Conservation (phyloP, 2,888 invertebrate species). For the Diogma glabrata region DNA sequence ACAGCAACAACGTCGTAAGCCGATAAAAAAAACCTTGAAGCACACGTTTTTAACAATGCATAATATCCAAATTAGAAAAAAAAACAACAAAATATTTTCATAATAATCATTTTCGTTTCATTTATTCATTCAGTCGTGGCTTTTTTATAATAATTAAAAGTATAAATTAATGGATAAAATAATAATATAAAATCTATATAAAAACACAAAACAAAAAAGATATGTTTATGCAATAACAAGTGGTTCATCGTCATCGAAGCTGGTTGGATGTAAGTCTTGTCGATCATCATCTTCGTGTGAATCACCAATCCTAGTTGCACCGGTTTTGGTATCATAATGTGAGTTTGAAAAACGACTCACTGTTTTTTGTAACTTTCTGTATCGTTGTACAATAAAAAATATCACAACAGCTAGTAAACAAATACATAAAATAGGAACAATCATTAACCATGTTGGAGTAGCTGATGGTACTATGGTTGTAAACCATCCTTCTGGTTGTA, state of each 20-base stretch:
- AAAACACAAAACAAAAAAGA: too few species aligned
- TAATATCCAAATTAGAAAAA: too few species aligned
- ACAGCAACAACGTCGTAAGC: too few species aligned
- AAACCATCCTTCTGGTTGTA: conserved; percentile 21
- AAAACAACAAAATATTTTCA: too few species aligned
- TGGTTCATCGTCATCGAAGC: conserved; percentile 86
- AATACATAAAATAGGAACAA: conserved; percentile 44
- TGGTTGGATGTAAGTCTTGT: conserved; percentile 67
- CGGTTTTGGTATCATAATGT: conserved; percentile 76
- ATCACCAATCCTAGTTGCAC: conserved; percentile 72
- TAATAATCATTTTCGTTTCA: too few species aligned
- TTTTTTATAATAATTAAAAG: too few species aligned
- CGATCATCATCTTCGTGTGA: conserved; percentile 61
- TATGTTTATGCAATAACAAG: conserved; percentile 83
- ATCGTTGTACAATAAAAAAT: conserved; percentile 50
- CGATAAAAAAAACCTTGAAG: too few species aligned
- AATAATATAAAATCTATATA: too few species aligned
- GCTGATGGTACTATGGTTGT: conserved; percentile 18
- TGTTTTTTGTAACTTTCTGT: conserved; percentile 61
- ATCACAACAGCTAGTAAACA: conserved; percentile 45
- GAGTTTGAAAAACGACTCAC: conserved; percentile 73
- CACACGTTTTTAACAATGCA: too few species aligned
- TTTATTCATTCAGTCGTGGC: too few species aligned
- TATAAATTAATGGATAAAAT: too few species aligned
- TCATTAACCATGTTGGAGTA: conserved; percentile 35